Conservation (phyloP, 2,113 vertebrate species). For the Podiceps cristatus region DNA sequence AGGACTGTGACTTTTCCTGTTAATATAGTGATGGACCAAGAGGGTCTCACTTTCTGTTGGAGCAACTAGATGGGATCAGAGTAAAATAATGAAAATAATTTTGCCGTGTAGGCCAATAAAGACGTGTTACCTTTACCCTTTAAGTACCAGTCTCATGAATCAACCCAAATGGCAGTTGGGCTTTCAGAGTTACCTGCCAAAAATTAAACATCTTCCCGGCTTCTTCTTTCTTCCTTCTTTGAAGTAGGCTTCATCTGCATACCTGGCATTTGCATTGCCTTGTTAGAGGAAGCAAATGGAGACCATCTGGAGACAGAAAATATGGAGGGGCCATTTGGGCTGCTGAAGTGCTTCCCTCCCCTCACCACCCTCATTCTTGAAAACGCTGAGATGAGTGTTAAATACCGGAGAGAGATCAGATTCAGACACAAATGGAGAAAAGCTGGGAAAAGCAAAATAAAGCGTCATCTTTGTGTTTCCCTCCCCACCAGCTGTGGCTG, state of each 20-base stretch:
- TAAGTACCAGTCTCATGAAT: background rate
- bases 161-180: background rate
- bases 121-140: background rate
- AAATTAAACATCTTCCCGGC: background rate
- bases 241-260: background rate
- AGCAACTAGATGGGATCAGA: constrained; percentile 21
- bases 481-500: background rate
- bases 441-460: background rate
- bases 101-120: background rate
- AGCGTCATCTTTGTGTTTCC: background rate
- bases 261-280: background rate
- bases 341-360: background rate
- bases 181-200: background rate
- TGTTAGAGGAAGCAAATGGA: background rate
- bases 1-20: background rate
- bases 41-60: background rate
- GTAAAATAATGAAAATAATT: background rate
- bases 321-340: background rate
- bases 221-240: background rate
- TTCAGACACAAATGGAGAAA: background rate
- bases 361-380: background rate
- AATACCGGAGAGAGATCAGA: background rate
- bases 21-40: background rate
- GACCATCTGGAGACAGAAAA: background rate
- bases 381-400: background rate